Evolutionary conservation across 2,113 vertebrate genomes (phyloP), one percentile per base, ranked within the genome.

Genomic region (Paralichthys olivaceus): DNA sequence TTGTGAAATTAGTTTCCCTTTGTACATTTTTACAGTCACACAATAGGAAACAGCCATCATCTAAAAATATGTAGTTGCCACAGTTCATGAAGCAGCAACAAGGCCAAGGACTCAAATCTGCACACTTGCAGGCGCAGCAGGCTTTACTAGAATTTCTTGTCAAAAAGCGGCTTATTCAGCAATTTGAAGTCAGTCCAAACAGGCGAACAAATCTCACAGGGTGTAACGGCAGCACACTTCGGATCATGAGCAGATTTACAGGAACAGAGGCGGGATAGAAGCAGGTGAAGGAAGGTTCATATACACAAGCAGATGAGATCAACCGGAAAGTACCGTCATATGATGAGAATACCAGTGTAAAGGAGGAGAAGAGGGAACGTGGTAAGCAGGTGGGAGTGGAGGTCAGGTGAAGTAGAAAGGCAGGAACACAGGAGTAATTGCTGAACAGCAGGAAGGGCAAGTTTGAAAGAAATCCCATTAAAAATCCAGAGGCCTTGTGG

Each of bases 131-230:
- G 20, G 3, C 23, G 40, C 43, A 43, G 60, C 25, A 59, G 58
- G 25, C 49, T 13, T 40, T 19, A 51, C 47, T 8, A 20, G 17
- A 26, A 51, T 69, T 70, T 69, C 15, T 51, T 65, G 26, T 65
- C 40, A 64, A 51, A 64, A 68, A 58, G n/a, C 58, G 22, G 34
- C 60, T 43, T 40, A 43, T 62, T 62, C 60, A 37, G 17, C 55
- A 40, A 4, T 43, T 25, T 55, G 4, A 55, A 60, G 45, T 55
- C 17, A 28, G 43, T 32, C 7, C 6, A 6, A 63, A 22, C 1
- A n/a, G 22, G 19, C 13, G 47, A 63, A 54, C 13, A 54, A 70
- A 71, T 28, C 20, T 23, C 40, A 23, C 13, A 5, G 62, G 15
- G 28, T 57, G 22, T 34, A 43, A 28, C 25, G 45, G 64, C 26